A percentile compares a stretch with the other conserved stretches of the same genome.
Conservation (phyloP, 2,113 vertebrate genomes). For the Nothocercus nigrocapillus region DNA sequence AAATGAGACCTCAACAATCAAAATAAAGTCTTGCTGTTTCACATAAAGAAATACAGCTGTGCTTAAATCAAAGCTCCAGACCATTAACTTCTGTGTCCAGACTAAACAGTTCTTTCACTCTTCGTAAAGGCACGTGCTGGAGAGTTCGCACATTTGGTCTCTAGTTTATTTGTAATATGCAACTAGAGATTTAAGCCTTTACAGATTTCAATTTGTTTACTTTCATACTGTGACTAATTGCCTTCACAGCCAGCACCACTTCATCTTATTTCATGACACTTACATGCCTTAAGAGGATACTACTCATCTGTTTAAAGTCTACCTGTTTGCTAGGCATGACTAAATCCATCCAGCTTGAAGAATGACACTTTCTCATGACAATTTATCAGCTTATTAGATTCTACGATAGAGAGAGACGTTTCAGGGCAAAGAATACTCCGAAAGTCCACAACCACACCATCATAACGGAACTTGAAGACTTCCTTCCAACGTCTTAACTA, state of each 20-base stretch:
- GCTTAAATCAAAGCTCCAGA: conserved; percentile 52
- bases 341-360: background rate
- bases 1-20: conserved; percentile 23
- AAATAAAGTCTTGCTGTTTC: conserved; percentile 10
- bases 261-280: background rate
- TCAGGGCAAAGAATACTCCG: background rate
- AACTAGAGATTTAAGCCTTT: background rate
- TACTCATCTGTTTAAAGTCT: background rate
- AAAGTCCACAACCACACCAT: background rate
- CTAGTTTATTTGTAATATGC: background rate
- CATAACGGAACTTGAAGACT: background rate
- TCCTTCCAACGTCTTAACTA: background rate
- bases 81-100: conserved; percentile 61
- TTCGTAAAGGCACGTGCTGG: background rate
- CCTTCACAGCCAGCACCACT: background rate
- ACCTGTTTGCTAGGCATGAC: background rate
- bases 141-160: conserved; percentile 25
- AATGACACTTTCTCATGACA: background rate
- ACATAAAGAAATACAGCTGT: conserved; percentile 59
- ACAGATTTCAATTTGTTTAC: background rate
- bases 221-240: background rate
- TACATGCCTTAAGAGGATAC: background rate
- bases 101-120: conserved; percentile 56
- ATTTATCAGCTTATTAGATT: background rate
- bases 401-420: background rate